A percentile compares a stretch with the other conserved stretches of the same genome.
These are phyloP conservation scores for Aurelia sp. DNA, from an alignment of 30 jellyfish, hydroid and myxozoan genomes.

Conservation along the genomic window DNA sequence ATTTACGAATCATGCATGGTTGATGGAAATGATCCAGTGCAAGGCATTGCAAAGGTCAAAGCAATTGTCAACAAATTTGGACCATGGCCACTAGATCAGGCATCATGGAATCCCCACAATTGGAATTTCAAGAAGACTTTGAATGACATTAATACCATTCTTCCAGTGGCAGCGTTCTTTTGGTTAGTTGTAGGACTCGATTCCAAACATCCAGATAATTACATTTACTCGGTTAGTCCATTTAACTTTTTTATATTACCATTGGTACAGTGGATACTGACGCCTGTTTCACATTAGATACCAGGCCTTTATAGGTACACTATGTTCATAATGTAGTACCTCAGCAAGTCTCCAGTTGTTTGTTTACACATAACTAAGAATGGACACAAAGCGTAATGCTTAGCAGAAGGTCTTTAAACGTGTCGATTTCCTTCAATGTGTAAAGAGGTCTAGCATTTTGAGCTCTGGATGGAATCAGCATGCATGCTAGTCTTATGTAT, in stretches of 20 bases:
- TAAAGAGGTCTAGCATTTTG: no score
- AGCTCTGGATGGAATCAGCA: no score
- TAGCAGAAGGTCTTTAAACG: no score
- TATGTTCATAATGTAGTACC: no score
- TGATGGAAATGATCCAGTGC: neutral
- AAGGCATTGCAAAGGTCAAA: neutral
- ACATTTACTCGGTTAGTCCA: slow-evolving; percentile 5
- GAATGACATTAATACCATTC: neutral
- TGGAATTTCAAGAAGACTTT: slow-evolving; percentile 56
- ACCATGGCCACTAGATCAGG: slow-evolving; percentile 61
- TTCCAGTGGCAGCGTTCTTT: slow-evolving; percentile 32
- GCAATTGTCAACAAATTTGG: slow-evolving; percentile 23
- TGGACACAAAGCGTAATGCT: no score
- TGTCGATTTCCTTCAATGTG: no score
- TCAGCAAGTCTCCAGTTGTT: no score
- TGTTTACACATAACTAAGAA: no score
- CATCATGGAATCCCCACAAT: slow-evolving; percentile 12
- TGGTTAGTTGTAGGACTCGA: slow-evolving; percentile 20
- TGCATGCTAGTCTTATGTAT: no score
- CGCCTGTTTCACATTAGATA: no score
- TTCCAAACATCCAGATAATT: slow-evolving; percentile 8
- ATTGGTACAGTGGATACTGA: no score
- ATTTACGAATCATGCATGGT: slow-evolving; percentile 65
- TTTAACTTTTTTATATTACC: neutral
- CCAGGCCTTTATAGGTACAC: no score